Evolutionary conservation across 2,888 invertebrate genomes (phyloP).

Genomic region (Nebria brevicollis): DNA sequence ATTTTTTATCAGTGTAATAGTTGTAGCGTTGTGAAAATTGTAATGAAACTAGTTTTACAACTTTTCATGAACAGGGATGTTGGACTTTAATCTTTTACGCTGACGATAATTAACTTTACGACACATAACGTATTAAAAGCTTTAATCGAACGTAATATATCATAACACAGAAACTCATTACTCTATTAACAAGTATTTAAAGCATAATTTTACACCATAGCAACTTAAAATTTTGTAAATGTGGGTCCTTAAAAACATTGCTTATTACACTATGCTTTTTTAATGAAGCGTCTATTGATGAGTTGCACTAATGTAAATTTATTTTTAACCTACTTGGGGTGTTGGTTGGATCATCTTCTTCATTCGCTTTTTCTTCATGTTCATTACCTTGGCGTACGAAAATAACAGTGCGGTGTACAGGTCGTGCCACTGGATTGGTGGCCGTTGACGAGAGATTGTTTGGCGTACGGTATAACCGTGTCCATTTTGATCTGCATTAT

Average conservation of each 20-base stretch:
- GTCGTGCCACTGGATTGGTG: slow-evolving; percentile 79
- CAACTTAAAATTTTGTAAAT: too few species aligned
- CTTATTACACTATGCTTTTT: background rate
- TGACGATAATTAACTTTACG: background rate
- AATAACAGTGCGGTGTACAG: slow-evolving; percentile 65
- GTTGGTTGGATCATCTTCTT: slow-evolving; percentile 3
- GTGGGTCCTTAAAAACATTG: background rate
- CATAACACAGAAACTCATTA: background rate
- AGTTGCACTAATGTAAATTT: background rate
- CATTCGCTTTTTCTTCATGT: background rate
- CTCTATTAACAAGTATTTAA: background rate
- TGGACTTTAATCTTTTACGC: background rate
- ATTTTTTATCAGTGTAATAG: too few species aligned
- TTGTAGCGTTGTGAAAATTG: too few species aligned
- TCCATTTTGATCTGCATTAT: slow-evolving; percentile 77
- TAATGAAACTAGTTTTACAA: too few species aligned
- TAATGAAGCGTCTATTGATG: background rate
- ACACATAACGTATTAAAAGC: background rate
- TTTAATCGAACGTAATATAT: background rate
- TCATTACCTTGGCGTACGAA: background rate
- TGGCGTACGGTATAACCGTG: slow-evolving; percentile 80
- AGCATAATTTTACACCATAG: too few species aligned
- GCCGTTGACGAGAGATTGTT: slow-evolving; percentile 80
- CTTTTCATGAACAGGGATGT: too few species aligned
- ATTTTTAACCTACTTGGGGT: background rate